Evolutionary conservation across 2,888 invertebrate species (phyloP).

Genomic region (Eupelmus urozonus): DNA sequence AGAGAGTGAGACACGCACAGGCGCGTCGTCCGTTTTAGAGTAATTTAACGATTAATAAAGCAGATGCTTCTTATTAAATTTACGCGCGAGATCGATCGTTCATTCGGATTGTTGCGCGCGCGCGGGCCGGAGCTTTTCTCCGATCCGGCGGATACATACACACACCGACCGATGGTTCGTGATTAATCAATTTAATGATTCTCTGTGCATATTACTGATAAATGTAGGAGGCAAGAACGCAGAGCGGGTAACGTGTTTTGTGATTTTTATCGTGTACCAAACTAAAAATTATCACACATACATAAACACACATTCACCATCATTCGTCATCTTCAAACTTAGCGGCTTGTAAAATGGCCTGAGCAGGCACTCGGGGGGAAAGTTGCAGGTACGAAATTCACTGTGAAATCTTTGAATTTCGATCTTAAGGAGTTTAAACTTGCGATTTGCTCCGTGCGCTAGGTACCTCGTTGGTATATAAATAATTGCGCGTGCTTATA

Average conservation of each 20-base stretch:
- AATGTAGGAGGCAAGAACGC: neutral
- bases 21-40: constrained; percentile 41
- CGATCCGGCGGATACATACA: neutral
- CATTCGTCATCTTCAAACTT: neutral
- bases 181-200: constrained; percentile 14
- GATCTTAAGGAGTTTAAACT: too few relatives aligned
- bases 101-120: neutral
- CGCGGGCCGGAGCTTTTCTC: neutral
- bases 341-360: neutral
- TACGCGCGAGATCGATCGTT: constrained; percentile 3
- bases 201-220: neutral
- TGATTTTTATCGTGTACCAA: neutral
- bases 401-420: too few relatives aligned
- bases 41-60: constrained; percentile 16
- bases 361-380: too few relatives aligned
- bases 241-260: neutral
- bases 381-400: too few relatives aligned
- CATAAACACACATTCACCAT: neutral
- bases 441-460: neutral
- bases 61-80: constrained; percentile 6
- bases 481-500: too few relatives aligned
- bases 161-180: neutral
- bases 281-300: neutral
- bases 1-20: constrained; percentile 14
- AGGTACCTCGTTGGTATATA: neutral